Evolutionary conservation across 2,888 invertebrate genomes (phyloP).

Genomic region (Labia minor): DNA sequence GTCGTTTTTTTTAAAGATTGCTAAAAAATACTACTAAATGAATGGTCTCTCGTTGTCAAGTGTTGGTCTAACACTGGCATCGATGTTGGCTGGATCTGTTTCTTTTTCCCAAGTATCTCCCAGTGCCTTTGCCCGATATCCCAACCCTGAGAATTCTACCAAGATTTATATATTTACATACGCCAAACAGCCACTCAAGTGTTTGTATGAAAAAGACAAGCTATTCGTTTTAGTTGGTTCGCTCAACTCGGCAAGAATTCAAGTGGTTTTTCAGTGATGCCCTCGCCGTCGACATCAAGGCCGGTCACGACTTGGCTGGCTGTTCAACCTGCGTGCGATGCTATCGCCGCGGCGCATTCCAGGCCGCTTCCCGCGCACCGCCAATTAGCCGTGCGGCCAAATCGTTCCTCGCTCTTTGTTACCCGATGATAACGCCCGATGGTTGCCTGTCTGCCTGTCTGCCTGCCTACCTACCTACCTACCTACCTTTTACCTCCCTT

Average conservation of each 20-base stretch:
- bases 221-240: background rate
- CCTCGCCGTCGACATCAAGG: background rate
- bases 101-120: too few relatives aligned
- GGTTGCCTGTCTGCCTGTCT: too few relatives aligned
- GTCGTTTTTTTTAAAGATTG: too few relatives aligned
- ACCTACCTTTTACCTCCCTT: too few relatives aligned
- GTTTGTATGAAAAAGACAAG: background rate
- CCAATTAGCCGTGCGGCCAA: background rate
- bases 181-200: background rate
- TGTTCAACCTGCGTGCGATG: constrained; percentile 1
- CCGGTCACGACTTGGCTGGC: constrained; percentile 9
- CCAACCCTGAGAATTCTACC: background rate
- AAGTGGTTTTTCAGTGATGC: too few relatives aligned
- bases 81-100: too few relatives aligned
- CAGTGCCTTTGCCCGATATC: too few relatives aligned
- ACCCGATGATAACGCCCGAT: background rate
- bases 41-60: too few relatives aligned
- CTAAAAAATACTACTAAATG: too few relatives aligned
- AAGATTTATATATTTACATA: constrained; percentile 1
- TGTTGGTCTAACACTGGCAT: too few relatives aligned
- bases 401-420: background rate
- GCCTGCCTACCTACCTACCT: too few relatives aligned
- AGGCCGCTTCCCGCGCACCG: background rate
- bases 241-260: too few relatives aligned
- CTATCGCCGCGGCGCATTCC: background rate